These are phyloP conservation scores for Lacerta viridis DNA, from an alignment of 2,797 vertebrate species.

Conservation along the genomic window DNA sequence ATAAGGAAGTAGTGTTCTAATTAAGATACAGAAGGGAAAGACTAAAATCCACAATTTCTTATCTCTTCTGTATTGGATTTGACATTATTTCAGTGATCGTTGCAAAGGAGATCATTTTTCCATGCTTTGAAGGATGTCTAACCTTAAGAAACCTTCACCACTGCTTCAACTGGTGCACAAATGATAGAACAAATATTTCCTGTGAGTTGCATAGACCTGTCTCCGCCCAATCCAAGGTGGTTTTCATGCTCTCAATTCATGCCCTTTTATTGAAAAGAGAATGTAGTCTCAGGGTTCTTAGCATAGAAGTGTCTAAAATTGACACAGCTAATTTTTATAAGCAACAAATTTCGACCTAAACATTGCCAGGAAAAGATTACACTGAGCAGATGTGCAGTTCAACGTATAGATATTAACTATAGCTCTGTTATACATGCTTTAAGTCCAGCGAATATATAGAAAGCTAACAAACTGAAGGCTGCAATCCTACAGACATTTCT, in stretches of 20 bases:
- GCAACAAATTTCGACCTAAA: neutral
- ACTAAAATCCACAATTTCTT: conserved; percentile 39
- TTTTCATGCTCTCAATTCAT: neutral
- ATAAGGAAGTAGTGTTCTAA: conserved; percentile 37
- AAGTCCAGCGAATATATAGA: neutral
- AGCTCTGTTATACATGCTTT: neutral
- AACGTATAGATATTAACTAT: neutral
- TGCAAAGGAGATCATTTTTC: neutral
- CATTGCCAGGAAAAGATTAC: neutral
- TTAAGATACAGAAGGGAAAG: conserved; percentile 58
- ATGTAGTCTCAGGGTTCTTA: neutral
- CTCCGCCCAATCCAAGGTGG: neutral
- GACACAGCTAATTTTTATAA: neutral
- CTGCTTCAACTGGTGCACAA: neutral
- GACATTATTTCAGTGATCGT: conserved; percentile 39
- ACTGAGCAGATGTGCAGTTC: too few relatives aligned
- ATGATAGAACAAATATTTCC: neutral
- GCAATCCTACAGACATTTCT: too few relatives aligned
- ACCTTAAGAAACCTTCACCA: neutral
- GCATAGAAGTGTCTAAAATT: neutral
- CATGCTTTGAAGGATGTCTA: neutral
- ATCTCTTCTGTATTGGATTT: conserved; percentile 17
- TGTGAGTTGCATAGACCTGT: neutral
- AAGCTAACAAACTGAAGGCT: neutral
- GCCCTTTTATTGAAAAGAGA: neutral